Evolutionary conservation across 2,797 vertebrate genomes (phyloP).

Genomic region (Chrosomus eos): DNA sequence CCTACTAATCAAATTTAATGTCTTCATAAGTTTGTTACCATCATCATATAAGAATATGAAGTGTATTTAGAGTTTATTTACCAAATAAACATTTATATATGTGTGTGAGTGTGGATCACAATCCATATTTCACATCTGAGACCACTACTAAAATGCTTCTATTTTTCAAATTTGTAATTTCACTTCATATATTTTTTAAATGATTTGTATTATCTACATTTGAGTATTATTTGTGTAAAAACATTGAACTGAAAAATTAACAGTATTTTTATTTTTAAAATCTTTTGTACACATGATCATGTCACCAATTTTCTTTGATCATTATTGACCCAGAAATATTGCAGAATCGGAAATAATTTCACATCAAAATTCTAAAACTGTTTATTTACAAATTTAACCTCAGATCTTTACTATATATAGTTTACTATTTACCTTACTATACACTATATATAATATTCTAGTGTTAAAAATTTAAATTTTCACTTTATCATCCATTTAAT

Average conservation of each 20-base stretch:
- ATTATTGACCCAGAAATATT: not conserved
- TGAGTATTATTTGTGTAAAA: not conserved
- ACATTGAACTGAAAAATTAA: not conserved
- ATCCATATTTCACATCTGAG: not conserved
- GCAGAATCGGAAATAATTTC: not conserved
- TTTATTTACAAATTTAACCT: not conserved
- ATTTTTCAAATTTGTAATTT: too few species aligned
- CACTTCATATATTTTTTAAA: not conserved
- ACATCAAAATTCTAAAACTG: not conserved
- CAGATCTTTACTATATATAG: too few species aligned
- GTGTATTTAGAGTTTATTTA: not conserved
- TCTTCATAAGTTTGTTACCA: constrained; percentile 37
- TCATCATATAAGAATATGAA: not conserved
- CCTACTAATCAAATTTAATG: constrained; percentile 53
- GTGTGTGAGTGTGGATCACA: too few species aligned
- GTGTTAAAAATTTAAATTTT: not conserved
- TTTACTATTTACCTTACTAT: too few species aligned
- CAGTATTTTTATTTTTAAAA: not conserved
- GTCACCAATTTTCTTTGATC: not conserved
- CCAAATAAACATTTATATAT: not conserved
- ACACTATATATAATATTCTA: too few species aligned
- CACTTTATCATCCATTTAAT: not conserved
- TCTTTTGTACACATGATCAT: too few species aligned
- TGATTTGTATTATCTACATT: not conserved
- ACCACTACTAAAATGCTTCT: not conserved